Base-by-base conservation (phyloP, 2,113 vertebrate genomes). In the Microcebus griseorufus region DNA sequence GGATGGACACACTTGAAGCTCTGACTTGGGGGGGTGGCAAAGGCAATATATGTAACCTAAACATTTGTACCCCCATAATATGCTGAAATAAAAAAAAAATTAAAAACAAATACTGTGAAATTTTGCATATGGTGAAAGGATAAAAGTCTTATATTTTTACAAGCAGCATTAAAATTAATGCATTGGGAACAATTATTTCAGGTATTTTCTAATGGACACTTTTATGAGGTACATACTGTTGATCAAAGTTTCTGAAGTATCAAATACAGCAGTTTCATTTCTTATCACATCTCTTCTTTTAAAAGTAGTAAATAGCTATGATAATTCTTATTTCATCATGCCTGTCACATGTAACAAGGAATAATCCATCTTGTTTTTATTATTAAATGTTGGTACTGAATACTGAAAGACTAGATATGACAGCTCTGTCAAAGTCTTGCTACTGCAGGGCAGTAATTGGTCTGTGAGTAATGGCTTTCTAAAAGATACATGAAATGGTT, bases 261-360 rank as follows among this genome's bases (percentile, higher is more conserved):
- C 13, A 5, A 82, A 93, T 39, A 37, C 78, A 96, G 67, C 18
- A 18, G 45, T 94, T 98, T 97, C 91, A 89, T 80, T 96, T 98
- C 84, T 80, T 82, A 89, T 84, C 81, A 85, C 65, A 95, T 89
- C 73, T 42, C 39, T 97, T 95, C 45, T 90, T 95, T 79, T 80
- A 80, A 90, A 98, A 97, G 97, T 81, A 85, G 93, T 93, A 97
- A 98, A 97, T 94, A 92, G 45, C 94, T 89, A 92, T 97, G 97
- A 94, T 97, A 97, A 98, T 95, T 93, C 65, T 75, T 97, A 90
- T n/a, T 95, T 87, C 58, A 97, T 84, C 73, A 88, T 69, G 76
- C 11, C 45, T 83, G 27, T 78, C 97, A 85, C 32, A 51, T 45
- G 78, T 78, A 97, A 96, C 93, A 92, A 98, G 87, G 34, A 20